Conservation (phyloP, 2,113 vertebrate species). For the Megalops atlanticus region DNA sequence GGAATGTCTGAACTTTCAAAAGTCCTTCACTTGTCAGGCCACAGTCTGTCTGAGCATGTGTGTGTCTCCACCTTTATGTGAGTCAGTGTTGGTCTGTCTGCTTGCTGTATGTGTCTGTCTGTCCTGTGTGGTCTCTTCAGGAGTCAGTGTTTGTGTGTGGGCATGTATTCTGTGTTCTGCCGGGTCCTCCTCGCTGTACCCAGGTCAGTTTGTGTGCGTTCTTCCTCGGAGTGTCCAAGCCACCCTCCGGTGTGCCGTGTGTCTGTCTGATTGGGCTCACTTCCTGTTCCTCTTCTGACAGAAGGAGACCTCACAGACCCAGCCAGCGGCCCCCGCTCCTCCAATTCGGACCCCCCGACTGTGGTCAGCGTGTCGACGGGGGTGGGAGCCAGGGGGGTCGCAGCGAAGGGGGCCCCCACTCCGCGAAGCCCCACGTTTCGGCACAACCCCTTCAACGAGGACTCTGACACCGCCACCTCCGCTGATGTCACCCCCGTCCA, state of each 20-base stretch:
- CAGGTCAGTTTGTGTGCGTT: neutral
- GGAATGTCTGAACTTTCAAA: no score
- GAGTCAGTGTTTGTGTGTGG: neutral
- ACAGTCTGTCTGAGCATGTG: conserved; percentile 22
- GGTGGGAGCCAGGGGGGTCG: conserved; percentile 27
- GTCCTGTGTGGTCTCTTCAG: neutral
- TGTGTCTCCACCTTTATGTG: neutral
- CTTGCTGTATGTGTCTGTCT: conserved; percentile 24
- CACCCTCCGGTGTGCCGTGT: no score
- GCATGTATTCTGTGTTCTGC: neutral
- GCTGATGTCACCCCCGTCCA: conserved; percentile 84
- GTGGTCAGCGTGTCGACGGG: conserved; percentile 65
- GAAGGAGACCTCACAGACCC: conserved; percentile 93
- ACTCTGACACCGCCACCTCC: conserved; percentile 76
- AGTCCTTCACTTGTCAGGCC: conserved; percentile 29
- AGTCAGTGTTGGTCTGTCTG: neutral
- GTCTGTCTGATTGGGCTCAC: neutral
- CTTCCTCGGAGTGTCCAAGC: no score
- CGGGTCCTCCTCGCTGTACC: neutral
- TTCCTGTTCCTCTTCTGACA: conserved; percentile 46
- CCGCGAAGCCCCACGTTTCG: conserved; percentile 80
- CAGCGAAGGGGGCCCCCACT: conserved; percentile 18
- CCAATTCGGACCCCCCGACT: conserved; percentile 75
- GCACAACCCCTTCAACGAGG: conserved; percentile 90
- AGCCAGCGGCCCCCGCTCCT: conserved; percentile 80